phyloP scores from a whole-genome alignment of 2,113 vertebrate species.

The Hyperopisus bebe region DNA sequence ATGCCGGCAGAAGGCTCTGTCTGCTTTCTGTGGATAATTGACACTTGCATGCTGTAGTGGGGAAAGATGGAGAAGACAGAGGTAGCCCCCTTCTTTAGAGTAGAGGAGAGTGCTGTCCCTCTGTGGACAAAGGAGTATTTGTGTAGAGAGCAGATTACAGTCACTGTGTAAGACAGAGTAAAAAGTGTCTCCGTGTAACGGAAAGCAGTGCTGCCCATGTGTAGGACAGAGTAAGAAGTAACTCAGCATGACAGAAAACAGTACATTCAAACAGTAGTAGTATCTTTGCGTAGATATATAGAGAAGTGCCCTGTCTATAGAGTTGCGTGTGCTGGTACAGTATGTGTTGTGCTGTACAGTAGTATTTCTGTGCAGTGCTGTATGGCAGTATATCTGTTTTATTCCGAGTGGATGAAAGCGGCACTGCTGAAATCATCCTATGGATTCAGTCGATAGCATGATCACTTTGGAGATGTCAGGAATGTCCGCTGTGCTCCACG shows the following conservation, averaged over 20 bases:
- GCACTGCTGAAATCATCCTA: not conserved
- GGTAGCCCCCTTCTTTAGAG: not conserved
- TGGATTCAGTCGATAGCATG: not conserved
- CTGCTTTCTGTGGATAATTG: not conserved
- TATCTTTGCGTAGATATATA: not conserved
- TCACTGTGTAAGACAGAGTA: not conserved
- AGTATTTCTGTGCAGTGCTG: not conserved
- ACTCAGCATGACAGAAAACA: not conserved
- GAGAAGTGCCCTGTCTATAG: not conserved
- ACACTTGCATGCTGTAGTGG: not conserved
- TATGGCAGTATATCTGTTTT: not conserved
- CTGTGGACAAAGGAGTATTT: not conserved
- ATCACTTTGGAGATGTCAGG: not conserved
- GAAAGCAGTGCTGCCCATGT: too few species aligned
- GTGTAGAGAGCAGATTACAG: not conserved
- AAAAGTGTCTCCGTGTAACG: not conserved
- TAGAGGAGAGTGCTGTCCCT: not conserved
- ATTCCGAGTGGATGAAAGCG: not conserved
- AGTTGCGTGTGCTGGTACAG: not conserved
- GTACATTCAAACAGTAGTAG: not conserved
- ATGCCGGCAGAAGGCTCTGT: not conserved
- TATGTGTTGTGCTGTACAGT: not conserved
- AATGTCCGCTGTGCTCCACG: not conserved
- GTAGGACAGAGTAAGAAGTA: not conserved
- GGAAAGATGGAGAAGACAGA: not conserved